Evolutionary conservation across 2,888 invertebrate genomes (phyloP).

Genomic region (Cerastoderma edule): DNA sequence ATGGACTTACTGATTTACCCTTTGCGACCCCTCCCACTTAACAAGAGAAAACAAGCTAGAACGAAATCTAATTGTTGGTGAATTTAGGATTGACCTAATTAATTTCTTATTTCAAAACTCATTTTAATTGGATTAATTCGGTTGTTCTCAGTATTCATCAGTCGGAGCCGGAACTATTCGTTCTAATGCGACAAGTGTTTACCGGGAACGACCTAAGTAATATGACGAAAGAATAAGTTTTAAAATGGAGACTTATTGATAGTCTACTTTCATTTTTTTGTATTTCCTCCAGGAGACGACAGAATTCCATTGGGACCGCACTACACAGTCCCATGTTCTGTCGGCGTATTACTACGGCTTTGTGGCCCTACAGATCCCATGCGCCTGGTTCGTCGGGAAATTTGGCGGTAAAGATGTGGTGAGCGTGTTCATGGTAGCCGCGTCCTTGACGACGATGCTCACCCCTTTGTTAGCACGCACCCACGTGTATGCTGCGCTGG

Average conservation of each 20-base stretch:
- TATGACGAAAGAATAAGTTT: too few species aligned
- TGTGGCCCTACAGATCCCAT: slow-evolving; percentile 8
- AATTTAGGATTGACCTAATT: background rate
- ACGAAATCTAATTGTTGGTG: too few species aligned
- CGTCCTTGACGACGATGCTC: background rate
- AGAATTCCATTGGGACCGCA: slow-evolving; percentile 1
- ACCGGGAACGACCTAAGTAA: too few species aligned
- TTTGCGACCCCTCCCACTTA: too few species aligned
- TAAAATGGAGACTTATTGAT: too few species aligned
- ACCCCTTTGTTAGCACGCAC: slow-evolving; percentile 2
- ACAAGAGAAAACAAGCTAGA: too few species aligned
- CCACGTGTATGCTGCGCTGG: slow-evolving; percentile 1
- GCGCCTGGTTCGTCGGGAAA: slow-evolving; percentile 13
- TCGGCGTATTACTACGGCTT: slow-evolving; percentile 18
- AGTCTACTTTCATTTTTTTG: background rate
- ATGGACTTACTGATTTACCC: too few species aligned
- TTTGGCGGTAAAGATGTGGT: slow-evolving; percentile 20
- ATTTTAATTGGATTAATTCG: background rate
- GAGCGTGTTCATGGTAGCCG: slow-evolving; percentile 6
- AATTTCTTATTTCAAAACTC: background rate
- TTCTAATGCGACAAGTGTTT: too few species aligned
- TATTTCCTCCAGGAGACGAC: background rate
- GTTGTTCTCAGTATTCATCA: too few species aligned
- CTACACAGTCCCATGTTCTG: slow-evolving; percentile 1
- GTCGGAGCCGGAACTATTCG: too few species aligned